phyloP scores from a whole-genome alignment of 1,140 invertebrate species.

The Subanguina moxae region DNA sequence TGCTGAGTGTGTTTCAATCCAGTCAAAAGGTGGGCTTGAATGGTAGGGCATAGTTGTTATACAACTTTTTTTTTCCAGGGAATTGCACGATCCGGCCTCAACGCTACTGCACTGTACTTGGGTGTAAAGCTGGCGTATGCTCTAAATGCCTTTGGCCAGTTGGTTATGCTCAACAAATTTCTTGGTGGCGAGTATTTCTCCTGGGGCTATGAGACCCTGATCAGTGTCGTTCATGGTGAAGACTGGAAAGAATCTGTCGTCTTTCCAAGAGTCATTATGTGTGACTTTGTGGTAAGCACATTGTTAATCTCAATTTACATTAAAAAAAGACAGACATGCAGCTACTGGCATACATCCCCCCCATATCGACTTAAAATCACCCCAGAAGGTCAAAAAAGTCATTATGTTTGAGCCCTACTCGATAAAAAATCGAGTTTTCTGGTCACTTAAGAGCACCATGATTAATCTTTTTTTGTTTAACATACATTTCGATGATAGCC shows the following conservation, averaged over 20 bases:
- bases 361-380: no score
- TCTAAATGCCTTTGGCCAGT: slow-evolving; percentile 61
- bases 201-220: slow-evolving; percentile 60
- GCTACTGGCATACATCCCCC: no score
- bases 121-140: slow-evolving; percentile 62
- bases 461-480: no score
- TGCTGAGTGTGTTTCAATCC: slow-evolving; percentile 43
- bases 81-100: slow-evolving; percentile 37
- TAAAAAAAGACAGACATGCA: no score
- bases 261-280: slow-evolving; percentile 50
- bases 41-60: neutral
- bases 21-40: neutral
- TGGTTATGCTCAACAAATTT: slow-evolving; percentile 63
- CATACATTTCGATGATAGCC: no score
- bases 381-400: no score
- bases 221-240: slow-evolving; percentile 31
- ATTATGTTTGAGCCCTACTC: no score
- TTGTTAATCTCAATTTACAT: neutral
- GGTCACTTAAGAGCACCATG: neutral
- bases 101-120: slow-evolving; percentile 61
- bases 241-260: slow-evolving; percentile 48
- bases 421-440: no score
- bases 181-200: slow-evolving; percentile 62
- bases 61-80: neutral
- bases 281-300: slow-evolving; percentile 38